Evolutionary conservation across 1,140 invertebrate species (phyloP).

Genomic region (Camponotus pennsylvanicus): DNA sequence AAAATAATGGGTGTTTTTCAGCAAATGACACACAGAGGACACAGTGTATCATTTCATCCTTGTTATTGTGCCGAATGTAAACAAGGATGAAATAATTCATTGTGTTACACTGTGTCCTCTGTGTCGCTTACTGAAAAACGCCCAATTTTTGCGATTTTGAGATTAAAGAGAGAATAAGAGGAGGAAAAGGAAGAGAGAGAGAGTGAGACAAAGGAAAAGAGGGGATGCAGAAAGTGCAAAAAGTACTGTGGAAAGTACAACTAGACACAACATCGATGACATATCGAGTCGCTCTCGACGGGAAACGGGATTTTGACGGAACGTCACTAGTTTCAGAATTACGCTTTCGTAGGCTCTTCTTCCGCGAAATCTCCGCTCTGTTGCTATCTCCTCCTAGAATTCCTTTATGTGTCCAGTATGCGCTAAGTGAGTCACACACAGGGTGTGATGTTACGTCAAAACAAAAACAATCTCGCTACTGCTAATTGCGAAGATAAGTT

Average conservation of each 20-base stretch:
- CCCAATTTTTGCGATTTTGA: too few relatives aligned
- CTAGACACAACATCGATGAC: not conserved
- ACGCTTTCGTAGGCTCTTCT: not conserved
- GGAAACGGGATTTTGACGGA: not conserved
- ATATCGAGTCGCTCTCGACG: not conserved
- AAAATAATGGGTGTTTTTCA: too few relatives aligned
- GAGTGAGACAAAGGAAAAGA: too few relatives aligned
- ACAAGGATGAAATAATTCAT: too few relatives aligned
- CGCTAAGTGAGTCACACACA: constrained; percentile 11
- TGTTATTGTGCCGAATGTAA: too few relatives aligned
- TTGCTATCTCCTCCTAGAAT: not conserved
- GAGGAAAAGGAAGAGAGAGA: not conserved
- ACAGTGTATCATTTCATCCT: too few relatives aligned
- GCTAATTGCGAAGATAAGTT: constrained; percentile 33
- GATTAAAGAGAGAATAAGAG: not conserved
- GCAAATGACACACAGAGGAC: too few relatives aligned
- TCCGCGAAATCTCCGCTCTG: not conserved
- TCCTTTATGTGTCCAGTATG: not conserved
- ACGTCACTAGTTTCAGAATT: constrained; percentile 4
- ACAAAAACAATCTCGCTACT: constrained; percentile 36
- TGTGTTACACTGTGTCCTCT: too few relatives aligned
- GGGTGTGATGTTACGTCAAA: constrained; percentile 38
- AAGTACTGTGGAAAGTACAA: not conserved
- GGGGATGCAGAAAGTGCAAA: constrained; percentile 16
- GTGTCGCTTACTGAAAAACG: too few relatives aligned